Evolutionary conservation across 1,140 invertebrate species (phyloP).

Genomic region (Microplitis mediator): DNA sequence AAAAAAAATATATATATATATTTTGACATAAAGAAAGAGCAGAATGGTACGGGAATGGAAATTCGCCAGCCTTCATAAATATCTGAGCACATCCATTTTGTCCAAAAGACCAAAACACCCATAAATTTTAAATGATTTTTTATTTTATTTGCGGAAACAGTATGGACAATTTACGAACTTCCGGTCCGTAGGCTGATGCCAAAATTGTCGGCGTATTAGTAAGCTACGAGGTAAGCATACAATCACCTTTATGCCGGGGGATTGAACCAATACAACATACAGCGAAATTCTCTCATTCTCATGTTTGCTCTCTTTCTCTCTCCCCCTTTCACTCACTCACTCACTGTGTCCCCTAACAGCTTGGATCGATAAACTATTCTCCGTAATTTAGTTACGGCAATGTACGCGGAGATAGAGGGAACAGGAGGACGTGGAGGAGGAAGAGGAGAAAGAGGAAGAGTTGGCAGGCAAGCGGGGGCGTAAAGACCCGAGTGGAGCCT

Average conservation of each 20-base stretch:
- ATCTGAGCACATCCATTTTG: too few species aligned
- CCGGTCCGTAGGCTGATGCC: constrained; percentile 16
- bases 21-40: not conserved
- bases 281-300: not conserved
- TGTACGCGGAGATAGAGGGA: not conserved
- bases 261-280: not conserved
- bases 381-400: constrained; percentile 28
- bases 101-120: not conserved
- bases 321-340: too few species aligned
- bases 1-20: too few species aligned
- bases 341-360: not conserved
- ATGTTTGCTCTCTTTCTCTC: too few species aligned
- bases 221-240: constrained; percentile 10
- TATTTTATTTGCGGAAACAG: not conserved
- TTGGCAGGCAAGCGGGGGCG: not conserved
- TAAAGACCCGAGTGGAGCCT: not conserved
- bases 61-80: not conserved
- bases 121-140: not conserved
- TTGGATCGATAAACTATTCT: constrained; percentile 42
- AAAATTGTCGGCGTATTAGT: constrained; percentile 11
- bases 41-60: not conserved
- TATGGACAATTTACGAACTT: constrained; percentile 17
- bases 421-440: not conserved
- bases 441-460: constrained; percentile 8
- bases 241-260: too few species aligned